phyloP scores from a whole-genome alignment of 2,888 invertebrate species.

The Thumatha senex region DNA sequence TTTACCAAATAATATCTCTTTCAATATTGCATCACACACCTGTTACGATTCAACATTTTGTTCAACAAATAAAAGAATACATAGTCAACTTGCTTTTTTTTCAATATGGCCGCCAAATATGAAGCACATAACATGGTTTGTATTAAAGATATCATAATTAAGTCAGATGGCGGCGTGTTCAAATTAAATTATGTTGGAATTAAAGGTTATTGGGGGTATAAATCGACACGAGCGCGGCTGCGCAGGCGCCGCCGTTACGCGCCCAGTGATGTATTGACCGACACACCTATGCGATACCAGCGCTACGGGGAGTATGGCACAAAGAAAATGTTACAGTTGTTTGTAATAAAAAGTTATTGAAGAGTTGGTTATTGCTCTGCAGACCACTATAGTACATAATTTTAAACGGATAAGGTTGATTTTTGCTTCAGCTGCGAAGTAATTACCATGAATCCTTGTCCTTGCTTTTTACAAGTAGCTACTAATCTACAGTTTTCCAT shows the following conservation, averaged over 20 bases:
- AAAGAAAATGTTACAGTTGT: constrained; percentile 1
- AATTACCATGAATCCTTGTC: too few relatives aligned
- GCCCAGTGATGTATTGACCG: constrained; percentile 55
- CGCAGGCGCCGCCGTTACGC: constrained; percentile 66
- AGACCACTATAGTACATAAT: too few relatives aligned
- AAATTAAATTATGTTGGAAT: constrained; percentile 76
- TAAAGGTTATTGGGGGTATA: constrained; percentile 68
- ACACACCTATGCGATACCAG: constrained; percentile 39
- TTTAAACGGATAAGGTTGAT: too few relatives aligned
- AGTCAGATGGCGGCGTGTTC: constrained; percentile 65
- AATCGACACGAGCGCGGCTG: constrained; percentile 47
- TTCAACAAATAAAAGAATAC: too few relatives aligned
- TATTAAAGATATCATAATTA: constrained; percentile 68
- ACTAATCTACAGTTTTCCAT: too few relatives aligned
- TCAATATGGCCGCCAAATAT: constrained; percentile 2
- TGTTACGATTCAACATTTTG: constrained; percentile 3
- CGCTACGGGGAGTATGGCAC: constrained; percentile 20
- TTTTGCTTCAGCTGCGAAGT: too few relatives aligned
- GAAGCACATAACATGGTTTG: constrained; percentile 27
- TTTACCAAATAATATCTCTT: too few relatives aligned
- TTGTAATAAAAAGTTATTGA: background rate
- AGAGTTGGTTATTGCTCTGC: too few relatives aligned
- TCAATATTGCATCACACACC: constrained; percentile 16
- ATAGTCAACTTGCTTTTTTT: constrained; percentile 10
- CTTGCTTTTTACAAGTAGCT: too few relatives aligned